These are phyloP conservation scores for Metacarcinus magister DNA, from an alignment of 2,888 invertebrate species.

Conservation along the genomic window DNA sequence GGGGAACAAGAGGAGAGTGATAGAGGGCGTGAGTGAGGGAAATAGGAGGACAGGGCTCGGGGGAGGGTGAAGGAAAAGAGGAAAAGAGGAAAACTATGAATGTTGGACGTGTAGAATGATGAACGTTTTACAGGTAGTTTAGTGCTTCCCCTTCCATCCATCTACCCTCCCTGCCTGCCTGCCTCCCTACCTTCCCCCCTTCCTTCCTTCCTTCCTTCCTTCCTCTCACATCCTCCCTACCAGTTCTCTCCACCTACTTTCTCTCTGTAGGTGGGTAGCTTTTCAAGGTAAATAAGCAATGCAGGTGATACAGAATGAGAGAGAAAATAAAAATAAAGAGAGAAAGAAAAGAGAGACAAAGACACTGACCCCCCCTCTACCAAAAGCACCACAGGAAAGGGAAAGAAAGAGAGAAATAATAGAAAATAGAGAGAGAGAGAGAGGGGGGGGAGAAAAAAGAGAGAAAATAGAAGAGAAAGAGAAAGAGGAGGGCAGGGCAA, in stretches of 20 bases:
- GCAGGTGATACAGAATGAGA: not conserved
- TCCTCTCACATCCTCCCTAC: not conserved
- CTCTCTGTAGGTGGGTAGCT: not conserved
- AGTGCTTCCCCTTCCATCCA: not conserved
- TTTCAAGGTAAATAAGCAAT: not conserved
- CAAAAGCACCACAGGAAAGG: not conserved
- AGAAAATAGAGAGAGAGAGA: not conserved
- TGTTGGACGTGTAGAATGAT: not conserved
- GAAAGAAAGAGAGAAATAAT: not conserved
- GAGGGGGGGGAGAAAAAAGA: not conserved
- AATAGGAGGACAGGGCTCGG: not conserved
- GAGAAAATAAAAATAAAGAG: not conserved
- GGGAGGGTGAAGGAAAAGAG: not conserved
- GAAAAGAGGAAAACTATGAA: conserved; percentile 6
- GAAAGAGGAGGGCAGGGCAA: not conserved
- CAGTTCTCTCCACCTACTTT: not conserved
- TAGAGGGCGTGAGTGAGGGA: not conserved
- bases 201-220: not conserved
- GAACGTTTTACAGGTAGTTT: not conserved
- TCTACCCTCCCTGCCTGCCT: not conserved
- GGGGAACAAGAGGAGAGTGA: not conserved
- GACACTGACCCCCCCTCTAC: no score
- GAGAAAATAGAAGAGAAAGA: not conserved
- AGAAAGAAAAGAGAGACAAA: not conserved
- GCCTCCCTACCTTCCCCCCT: not conserved